Conservation (phyloP, 2,113 vertebrate species). For the Sigmodon hispidus region DNA sequence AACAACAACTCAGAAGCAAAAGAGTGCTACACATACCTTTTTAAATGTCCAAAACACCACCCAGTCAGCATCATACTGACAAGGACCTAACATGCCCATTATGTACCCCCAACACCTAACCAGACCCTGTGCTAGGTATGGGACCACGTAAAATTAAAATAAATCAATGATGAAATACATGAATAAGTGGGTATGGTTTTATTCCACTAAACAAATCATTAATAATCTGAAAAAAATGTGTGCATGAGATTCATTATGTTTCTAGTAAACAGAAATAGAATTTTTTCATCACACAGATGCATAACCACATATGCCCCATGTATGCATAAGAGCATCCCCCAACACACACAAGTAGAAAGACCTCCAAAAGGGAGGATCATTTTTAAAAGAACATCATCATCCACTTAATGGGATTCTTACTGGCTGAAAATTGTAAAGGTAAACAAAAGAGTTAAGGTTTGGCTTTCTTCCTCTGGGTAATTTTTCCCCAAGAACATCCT, state of each 20-base stretch:
- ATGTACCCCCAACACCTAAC: not conserved
- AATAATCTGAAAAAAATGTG: conserved; percentile 9
- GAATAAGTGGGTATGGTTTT: not conserved
- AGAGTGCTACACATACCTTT: not conserved
- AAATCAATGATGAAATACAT: not conserved
- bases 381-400: not conserved
- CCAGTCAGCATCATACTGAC: not conserved
- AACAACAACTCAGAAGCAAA: not conserved
- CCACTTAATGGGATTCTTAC: not conserved
- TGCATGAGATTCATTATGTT: not conserved
- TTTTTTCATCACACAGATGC: not conserved
- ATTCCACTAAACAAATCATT: conserved; percentile 26
- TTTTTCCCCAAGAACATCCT: conserved; percentile 59
- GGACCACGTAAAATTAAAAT: not conserved
- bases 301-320: not conserved
- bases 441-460: not conserved
- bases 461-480: conserved; percentile 23
- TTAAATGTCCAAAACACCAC: not conserved
- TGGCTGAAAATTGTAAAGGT: conserved; percentile 9
- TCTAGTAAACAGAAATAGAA: not conserved
- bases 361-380: not conserved
- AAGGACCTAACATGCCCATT: not conserved
- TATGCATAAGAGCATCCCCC: not conserved
- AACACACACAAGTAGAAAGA: not conserved
- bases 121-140: not conserved